phyloP scores from a whole-genome alignment of 2,797 vertebrate genomes.

The Scomberomorus guttatus region DNA sequence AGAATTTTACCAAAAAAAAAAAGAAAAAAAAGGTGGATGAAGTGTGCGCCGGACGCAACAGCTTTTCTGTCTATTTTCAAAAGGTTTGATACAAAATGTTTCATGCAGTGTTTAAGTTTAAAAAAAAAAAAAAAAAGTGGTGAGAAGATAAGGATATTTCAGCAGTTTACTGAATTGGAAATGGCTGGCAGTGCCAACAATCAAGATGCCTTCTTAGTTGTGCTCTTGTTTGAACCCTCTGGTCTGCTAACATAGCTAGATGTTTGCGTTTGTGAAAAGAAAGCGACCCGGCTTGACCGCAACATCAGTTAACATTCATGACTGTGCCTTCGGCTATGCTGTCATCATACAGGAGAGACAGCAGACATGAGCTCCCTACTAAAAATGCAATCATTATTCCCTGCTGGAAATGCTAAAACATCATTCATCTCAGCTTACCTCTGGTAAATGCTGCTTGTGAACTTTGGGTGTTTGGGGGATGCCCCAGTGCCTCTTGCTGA shows the following conservation, averaged over 20 bases:
- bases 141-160: not conserved
- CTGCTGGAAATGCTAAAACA: conserved; percentile 59
- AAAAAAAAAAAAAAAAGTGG: too few species aligned
- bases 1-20: not conserved
- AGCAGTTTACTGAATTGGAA: not conserved
- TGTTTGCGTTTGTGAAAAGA: conserved; percentile 21
- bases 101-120: not conserved
- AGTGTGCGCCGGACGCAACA: conserved; percentile 60
- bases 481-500: not conserved
- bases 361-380: conserved; percentile 36
- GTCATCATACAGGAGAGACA: conserved; percentile 39
- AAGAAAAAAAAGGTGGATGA: conserved; percentile 5
- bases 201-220: not conserved
- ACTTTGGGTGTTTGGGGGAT: conserved; percentile 26
- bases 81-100: not conserved
- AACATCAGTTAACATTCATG: conserved; percentile 48
- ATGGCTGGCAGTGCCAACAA: not conserved
- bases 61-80: not conserved
- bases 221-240: conserved; percentile 32
- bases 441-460: conserved; percentile 32
- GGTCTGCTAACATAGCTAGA: conserved; percentile 21
- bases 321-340: conserved; percentile 23
- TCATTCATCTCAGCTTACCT: conserved; percentile 39
- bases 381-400: conserved; percentile 30
- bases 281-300: conserved; percentile 36